Evolutionary conservation across 2,888 invertebrate species (phyloP).

Genomic region (Pterostichus madidus): DNA sequence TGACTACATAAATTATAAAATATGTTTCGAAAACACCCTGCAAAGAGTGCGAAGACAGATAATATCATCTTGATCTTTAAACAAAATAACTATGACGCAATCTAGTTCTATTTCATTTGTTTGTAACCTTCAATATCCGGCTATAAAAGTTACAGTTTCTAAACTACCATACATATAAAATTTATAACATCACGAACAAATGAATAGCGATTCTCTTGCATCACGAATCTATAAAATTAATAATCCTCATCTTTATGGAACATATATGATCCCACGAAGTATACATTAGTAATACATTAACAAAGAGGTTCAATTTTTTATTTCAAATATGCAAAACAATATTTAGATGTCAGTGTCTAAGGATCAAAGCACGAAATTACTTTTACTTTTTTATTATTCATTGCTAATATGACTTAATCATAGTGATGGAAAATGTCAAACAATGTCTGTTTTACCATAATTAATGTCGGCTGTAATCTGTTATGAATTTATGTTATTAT

Average conservation of each 20-base stretch:
- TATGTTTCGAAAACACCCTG: conserved; percentile 40
- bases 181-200: conserved; percentile 47
- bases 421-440: conserved; percentile 44
- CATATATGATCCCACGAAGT: conserved; percentile 24
- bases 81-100: conserved; percentile 57
- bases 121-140: conserved; percentile 52
- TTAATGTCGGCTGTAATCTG: conserved; percentile 13
- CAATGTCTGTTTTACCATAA: conserved; percentile 39
- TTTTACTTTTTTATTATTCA: conserved; percentile 38
- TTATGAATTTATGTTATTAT: conserved; percentile 28
- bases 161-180: conserved; percentile 36
- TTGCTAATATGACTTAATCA: conserved; percentile 39
- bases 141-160: conserved; percentile 43
- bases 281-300: conserved; percentile 23
- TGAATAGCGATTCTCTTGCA: conserved; percentile 23
- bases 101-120: conserved; percentile 52
- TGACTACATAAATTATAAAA: conserved; percentile 42
- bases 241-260: conserved; percentile 28
- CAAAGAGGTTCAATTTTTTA: conserved; percentile 6
- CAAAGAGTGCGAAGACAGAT: conserved; percentile 39
- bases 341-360: conserved; percentile 1
- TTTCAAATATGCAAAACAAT: conserved; percentile 10
- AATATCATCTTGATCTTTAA: conserved; percentile 54
- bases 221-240: conserved; percentile 36
- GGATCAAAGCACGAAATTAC: conserved; percentile 11